These are phyloP conservation scores for Anguilla pacifica DNA, from an alignment of 2,797 vertebrate species.

Conservation along the genomic window DNA sequence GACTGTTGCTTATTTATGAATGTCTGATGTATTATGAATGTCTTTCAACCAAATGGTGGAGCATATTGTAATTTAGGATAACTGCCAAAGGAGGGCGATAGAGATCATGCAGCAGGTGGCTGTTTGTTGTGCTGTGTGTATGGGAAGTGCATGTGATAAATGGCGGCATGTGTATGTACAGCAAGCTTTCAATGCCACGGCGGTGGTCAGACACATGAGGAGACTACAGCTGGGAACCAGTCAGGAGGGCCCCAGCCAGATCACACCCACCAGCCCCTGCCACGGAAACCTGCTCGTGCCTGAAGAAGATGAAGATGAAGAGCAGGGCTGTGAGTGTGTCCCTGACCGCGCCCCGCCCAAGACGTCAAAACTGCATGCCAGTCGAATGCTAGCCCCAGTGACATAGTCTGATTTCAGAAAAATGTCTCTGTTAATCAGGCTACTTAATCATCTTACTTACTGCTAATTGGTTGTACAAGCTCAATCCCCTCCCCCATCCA, in stretches of 20 bases:
- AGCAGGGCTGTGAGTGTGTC: conserved; percentile 50
- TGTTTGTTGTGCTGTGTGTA: background rate
- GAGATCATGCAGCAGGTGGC: background rate
- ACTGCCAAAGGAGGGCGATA: background rate
- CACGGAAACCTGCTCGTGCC: conserved; percentile 67
- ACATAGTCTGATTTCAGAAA: background rate
- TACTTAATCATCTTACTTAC: background rate
- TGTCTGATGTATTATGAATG: background rate
- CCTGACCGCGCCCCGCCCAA: background rate
- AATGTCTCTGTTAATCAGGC: background rate
- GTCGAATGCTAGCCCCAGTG: background rate
- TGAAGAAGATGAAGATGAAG: conserved; percentile 61
- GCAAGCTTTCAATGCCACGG: conserved; percentile 99
- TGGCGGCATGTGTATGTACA: conserved; percentile 52
- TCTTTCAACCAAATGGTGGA: background rate
- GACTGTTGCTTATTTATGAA: too few species aligned
- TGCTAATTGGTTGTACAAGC: background rate
- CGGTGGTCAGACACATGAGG: conserved; percentile 94
- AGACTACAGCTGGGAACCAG: conserved; percentile 90
- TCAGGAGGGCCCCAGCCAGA: conserved; percentile 78
- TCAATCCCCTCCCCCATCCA: background rate
- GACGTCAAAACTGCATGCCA: background rate
- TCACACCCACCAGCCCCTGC: conserved; percentile 66
- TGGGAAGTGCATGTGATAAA: background rate
- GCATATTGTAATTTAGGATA: background rate